Evolutionary conservation across 1,140 invertebrate genomes (phyloP), one percentile per base, ranked within the genome.

Genomic region (Stegodyphus mimosarum): DNA sequence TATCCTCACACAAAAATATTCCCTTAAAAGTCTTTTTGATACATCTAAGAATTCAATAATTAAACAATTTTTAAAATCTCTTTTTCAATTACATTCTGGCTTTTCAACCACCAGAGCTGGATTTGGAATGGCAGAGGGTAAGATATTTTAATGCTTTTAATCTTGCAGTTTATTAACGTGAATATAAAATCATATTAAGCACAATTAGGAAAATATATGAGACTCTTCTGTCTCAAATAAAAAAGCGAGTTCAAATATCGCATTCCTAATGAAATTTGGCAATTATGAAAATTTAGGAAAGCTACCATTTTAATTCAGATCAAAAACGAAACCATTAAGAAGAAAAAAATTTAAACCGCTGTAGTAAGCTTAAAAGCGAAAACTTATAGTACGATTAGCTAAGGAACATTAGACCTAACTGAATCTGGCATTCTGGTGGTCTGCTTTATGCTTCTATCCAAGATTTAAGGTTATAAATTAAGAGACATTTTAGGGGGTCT

Each of bases 401-500:
- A 33, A 3, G 33, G 33, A 33, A 33, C 33, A 33, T 33, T 33
- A 33, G 3, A 33, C 33, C 33, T 33, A 33, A 33, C 33, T 74
- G 51, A 74, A 74, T 33, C 55, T 52, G 53, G 53, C n/a, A 7
- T 18, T 74, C 60, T 76, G 74, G 74, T 76, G 74, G 74, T 74
- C 18, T 49, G 60, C 60, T 76, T 76, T 66, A 48, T 49, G 74
- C 74, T 76, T 76, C 48, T 66, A 76, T 49, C 49, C 17, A 66
- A 76, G 9, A 9, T 50, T n/a, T 48, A 76, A 76, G 49, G 74
- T 55, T 76, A 15, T 60, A 15, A 67, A 60, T 60, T 17, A 18
- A 7, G 64, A 81, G 79, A 71, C 70, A 81, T 81, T 81, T 81
- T 81, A 81, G 79, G 79, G 60, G 79, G 33, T 81, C 79, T 81